Base-by-base conservation (phyloP, 2,113 vertebrate genomes). In the Microtus oregoni region DNA sequence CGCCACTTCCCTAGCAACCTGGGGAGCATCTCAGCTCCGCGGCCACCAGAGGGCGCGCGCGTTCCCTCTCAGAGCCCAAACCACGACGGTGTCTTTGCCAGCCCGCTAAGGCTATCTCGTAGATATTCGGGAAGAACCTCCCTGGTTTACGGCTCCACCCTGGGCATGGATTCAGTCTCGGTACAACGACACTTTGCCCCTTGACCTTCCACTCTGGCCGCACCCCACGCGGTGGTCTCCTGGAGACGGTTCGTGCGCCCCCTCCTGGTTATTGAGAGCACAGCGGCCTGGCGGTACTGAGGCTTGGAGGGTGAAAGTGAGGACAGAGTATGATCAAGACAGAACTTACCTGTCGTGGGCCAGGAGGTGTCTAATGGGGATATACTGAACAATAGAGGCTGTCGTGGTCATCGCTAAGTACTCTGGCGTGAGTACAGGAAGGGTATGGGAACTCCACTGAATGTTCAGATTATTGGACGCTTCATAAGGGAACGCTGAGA, bases 1-100 rank as follows among this genome's bases (percentile, higher is more conserved):
- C 0, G 14, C n/a, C 50, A 52, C 22, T 41, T 50, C 35, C 35
- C 67, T 30, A 68, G 41, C 76, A 72, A 85, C 79, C 58, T 70
- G n/a, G 70, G 70, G 52, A 92, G 90, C 90, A 20, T 65, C 47
- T 79, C 67, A 28, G 32, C 65, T 32, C 44, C 20, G 32, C 9
- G 52, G 76, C 96, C 97, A 98, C 97, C 97, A 98, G 97, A 97
- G 97, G 96, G 97, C 97, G 96, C 96, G 96, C 96, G 85, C 97
- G 94, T 52, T 83, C 85, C 96, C 63, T 95, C 97, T 82, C 88
- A 78, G 90, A 97, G 72, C 72, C 75, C 41, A 73, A 93, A 70
- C 95, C 94, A 85, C 87, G 68, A 95, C 70, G 78, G 70, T 30
- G 30, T 32, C 41, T 17, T 30, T 4, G 75, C 5, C 7, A 63